Conservation (phyloP, 2,113 vertebrate genomes). For the Marmota monax region DNA sequence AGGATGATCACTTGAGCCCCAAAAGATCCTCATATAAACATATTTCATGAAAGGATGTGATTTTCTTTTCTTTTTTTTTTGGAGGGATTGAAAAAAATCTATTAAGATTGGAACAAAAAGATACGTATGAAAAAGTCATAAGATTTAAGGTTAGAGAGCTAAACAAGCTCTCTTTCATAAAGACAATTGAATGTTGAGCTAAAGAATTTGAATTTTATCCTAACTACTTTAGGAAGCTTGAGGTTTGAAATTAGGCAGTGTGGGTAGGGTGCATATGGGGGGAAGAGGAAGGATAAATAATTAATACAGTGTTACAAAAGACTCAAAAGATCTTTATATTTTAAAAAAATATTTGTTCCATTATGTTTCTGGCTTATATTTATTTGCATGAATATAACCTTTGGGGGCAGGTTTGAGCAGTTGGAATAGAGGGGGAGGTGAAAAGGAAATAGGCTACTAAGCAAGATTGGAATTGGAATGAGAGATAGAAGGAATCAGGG, state of each 20-base stretch:
- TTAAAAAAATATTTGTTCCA: neutral
- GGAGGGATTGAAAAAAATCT: neutral
- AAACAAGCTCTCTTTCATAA: slow-evolving; percentile 7
- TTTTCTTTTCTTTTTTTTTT: neutral
- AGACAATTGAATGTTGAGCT: slow-evolving; percentile 5
- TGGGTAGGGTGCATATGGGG: neutral
- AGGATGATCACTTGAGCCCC: neutral
- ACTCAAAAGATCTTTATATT: slow-evolving; percentile 8
- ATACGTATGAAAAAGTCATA: neutral
- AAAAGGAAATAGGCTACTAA: slow-evolving; percentile 47
- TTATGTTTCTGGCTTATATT: slow-evolving; percentile 38
- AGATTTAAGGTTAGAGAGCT: slow-evolving; percentile 31
- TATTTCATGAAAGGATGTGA: neutral
- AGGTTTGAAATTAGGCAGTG: neutral
- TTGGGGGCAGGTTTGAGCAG: neutral
- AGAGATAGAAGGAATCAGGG: slow-evolving; percentile 60
- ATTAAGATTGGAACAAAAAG: slow-evolving; percentile 42
- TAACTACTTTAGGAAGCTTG: neutral
- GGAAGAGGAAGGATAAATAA: neutral
- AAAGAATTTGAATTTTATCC: slow-evolving; percentile 51
- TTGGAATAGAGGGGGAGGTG: slow-evolving; percentile 17
- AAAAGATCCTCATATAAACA: no score
- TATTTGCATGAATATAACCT: slow-evolving; percentile 49
- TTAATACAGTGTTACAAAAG: neutral
- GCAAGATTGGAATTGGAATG: slow-evolving; percentile 47